Evolutionary conservation across 2,113 vertebrate species (phyloP).

Genomic region (Osmerus mordax): DNA sequence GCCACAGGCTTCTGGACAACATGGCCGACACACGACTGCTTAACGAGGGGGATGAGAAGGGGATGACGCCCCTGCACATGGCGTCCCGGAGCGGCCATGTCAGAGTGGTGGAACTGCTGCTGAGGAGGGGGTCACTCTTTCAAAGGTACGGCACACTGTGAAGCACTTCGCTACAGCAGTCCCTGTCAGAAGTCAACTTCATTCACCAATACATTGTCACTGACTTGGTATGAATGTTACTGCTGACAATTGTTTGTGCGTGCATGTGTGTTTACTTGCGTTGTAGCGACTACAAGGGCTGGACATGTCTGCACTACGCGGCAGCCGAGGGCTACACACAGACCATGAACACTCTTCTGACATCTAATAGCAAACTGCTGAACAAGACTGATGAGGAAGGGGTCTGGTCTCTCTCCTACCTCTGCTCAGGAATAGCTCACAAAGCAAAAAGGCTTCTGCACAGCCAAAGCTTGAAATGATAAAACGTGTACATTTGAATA

Average conservation of each 20-base stretch:
- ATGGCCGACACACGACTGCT: conserved; percentile 77
- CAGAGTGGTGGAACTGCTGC: conserved; percentile 81
- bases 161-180: too few species aligned
- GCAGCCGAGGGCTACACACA: conserved; percentile 80
- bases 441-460: too few species aligned
- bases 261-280: neutral
- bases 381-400: conserved; percentile 79
- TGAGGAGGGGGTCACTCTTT: conserved; percentile 82
- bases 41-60: conserved; percentile 84
- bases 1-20: conserved; percentile 76
- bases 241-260: neutral
- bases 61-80: conserved; percentile 84
- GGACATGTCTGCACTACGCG: conserved; percentile 83
- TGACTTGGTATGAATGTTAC: neutral
- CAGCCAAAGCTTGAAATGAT: too few species aligned
- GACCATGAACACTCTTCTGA: conserved; percentile 82
- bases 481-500: too few species aligned
- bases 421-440: neutral
- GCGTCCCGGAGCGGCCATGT: conserved; percentile 84
- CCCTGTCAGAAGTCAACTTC: too few species aligned
- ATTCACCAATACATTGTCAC: neutral
- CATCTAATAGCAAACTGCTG: conserved; percentile 79
- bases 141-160: conserved; percentile 67
- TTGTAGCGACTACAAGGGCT: conserved; percentile 80
- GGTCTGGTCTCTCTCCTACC: conserved; percentile 31